Evolutionary conservation across 2,113 vertebrate species (phyloP).

Genomic region (Otolemur garnettii): DNA sequence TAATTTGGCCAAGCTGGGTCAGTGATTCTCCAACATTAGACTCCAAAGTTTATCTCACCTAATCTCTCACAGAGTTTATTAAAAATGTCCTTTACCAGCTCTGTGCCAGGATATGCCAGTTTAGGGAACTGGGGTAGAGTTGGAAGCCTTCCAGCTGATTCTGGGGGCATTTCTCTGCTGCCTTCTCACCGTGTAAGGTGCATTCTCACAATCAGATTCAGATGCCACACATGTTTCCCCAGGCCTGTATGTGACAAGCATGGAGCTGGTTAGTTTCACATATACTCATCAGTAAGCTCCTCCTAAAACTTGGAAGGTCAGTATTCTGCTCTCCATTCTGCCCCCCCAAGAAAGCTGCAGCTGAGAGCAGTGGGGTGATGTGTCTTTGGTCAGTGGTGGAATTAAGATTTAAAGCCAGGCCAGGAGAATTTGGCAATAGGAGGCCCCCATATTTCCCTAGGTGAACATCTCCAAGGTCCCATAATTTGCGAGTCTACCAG

Average conservation of each 20-base stretch:
- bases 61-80: rapidly evolving
- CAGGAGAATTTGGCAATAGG: background rate
- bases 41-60: rapidly evolving
- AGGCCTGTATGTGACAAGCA: background rate
- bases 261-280: rapidly evolving
- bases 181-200: rapidly evolving
- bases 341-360: rapidly evolving
- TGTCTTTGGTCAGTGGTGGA: background rate
- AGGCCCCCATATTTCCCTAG: background rate
- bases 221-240: rapidly evolving
- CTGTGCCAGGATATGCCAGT: background rate
- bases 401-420: background rate
- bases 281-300: background rate
- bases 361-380: background rate
- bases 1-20: background rate
- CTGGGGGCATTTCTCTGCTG: background rate
- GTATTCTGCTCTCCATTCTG: rapidly evolving
- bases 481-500: background rate
- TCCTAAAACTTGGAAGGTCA: background rate
- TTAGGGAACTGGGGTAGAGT: background rate
- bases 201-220: background rate
- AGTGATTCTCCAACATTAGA: no score
- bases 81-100: background rate
- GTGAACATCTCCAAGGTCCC: background rate
- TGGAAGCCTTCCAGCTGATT: background rate